Evolutionary conservation across 2,797 vertebrate genomes (phyloP).

Genomic region (Danio choprae): DNA sequence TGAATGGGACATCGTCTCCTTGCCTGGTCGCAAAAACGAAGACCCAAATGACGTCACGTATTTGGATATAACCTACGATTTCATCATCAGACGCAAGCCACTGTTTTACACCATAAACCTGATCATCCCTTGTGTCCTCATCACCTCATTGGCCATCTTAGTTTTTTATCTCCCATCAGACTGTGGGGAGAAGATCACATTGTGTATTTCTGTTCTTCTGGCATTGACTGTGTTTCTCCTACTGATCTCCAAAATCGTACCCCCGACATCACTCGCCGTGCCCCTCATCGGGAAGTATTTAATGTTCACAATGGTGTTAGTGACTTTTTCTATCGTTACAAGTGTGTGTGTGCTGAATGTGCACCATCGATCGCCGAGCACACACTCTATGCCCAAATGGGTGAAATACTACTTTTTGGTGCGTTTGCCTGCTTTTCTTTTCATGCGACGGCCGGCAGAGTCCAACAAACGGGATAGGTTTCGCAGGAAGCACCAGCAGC

Average conservation of each 20-base stretch:
- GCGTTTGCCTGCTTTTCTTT: constrained; percentile 76
- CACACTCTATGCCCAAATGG: constrained; percentile 84
- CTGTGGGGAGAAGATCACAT: constrained; percentile 85
- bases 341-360: constrained; percentile 84
- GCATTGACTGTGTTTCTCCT: constrained; percentile 85
- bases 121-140: constrained; percentile 82
- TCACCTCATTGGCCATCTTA: constrained; percentile 82
- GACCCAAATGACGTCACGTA: constrained; percentile 79
- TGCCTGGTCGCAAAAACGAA: constrained; percentile 82
- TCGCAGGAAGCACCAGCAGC: constrained; percentile 72
- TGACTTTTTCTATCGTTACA: constrained; percentile 85
- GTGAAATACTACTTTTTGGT: constrained; percentile 78
- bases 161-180: constrained; percentile 86
- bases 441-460: constrained; percentile 78
- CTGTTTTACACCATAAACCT: constrained; percentile 85
- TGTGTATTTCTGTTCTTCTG: constrained; percentile 83
- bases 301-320: constrained; percentile 85
- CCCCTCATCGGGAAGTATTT: constrained; percentile 85
- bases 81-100: constrained; percentile 82
- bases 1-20: constrained; percentile 82
- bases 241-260: constrained; percentile 85
- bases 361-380: constrained; percentile 82
- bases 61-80: constrained; percentile 84
- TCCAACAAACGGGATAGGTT: constrained; percentile 76
- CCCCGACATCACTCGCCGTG: constrained; percentile 83